phyloP scores from a whole-genome alignment of 2,113 vertebrate genomes.

The Microcebus ravelobensis region DNA sequence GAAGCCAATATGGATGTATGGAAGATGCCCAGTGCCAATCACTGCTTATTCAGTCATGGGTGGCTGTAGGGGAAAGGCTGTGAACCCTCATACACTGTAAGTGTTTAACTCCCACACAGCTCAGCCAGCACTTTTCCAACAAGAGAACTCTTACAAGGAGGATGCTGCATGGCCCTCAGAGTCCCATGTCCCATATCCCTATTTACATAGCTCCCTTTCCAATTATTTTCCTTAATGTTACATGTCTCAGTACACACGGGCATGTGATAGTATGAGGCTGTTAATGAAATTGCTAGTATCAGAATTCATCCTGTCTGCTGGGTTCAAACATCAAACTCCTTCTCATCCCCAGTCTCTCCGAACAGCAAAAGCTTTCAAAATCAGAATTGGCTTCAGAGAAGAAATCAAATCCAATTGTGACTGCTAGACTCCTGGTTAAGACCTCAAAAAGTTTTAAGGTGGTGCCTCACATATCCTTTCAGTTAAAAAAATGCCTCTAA shows the following conservation, averaged over 20 bases:
- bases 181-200: neutral
- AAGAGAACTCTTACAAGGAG: neutral
- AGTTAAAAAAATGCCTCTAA: neutral
- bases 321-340: neutral
- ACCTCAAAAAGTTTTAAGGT: neutral
- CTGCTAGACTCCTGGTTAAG: neutral
- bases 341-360: neutral
- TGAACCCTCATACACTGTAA: neutral
- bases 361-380: constrained; percentile 25
- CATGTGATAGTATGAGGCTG: neutral
- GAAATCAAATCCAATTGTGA: constrained; percentile 28
- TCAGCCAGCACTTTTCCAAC: neutral
- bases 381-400: neutral
- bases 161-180: neutral
- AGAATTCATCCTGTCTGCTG: neutral
- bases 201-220: neutral
- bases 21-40: neutral
- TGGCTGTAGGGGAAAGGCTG: too few relatives aligned
- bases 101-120: neutral
- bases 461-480: neutral
- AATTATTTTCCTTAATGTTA: neutral
- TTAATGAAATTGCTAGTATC: neutral
- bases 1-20: neutral
- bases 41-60: neutral
- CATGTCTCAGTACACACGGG: neutral